phyloP scores from a whole-genome alignment of 1,140 invertebrate genomes.

The Goniozus legneri region DNA sequence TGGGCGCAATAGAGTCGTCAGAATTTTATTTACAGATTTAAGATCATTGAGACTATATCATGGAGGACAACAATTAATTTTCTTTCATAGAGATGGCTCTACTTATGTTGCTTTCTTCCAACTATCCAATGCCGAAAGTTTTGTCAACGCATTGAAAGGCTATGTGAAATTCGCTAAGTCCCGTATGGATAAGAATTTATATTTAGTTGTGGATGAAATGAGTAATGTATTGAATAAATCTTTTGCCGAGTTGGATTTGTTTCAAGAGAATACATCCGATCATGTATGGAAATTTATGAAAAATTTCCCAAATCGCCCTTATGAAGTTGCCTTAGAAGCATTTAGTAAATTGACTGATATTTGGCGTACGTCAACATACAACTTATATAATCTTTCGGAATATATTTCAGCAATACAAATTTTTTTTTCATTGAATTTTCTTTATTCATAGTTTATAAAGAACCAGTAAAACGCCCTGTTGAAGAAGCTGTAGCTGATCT shows the following conservation, averaged over 20 bases:
- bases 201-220: slow-evolving; percentile 62
- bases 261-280: slow-evolving; percentile 66
- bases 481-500: slow-evolving; percentile 59
- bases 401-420: not conserved
- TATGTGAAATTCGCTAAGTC: slow-evolving; percentile 64
- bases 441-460: slow-evolving; percentile 52
- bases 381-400: no score
- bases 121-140: slow-evolving; percentile 76
- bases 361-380: slow-evolving; percentile 35
- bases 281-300: slow-evolving; percentile 68
- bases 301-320: slow-evolving; percentile 71
- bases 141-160: slow-evolving; percentile 66
- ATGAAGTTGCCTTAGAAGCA: slow-evolving; percentile 75
- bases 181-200: slow-evolving; percentile 67
- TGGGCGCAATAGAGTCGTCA: slow-evolving; percentile 59
- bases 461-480: slow-evolving; percentile 50
- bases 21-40: slow-evolving; percentile 63
- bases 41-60: slow-evolving; percentile 65
- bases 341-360: slow-evolving; percentile 82
- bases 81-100: slow-evolving; percentile 70
- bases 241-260: slow-evolving; percentile 80
- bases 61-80: slow-evolving; percentile 67
- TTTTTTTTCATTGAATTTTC: slow-evolving; percentile 6
- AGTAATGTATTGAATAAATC: slow-evolving; percentile 71
- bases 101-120: slow-evolving; percentile 81